Conservation (phyloP, 2,113 vertebrate species). For the Cinclus cinclus region DNA sequence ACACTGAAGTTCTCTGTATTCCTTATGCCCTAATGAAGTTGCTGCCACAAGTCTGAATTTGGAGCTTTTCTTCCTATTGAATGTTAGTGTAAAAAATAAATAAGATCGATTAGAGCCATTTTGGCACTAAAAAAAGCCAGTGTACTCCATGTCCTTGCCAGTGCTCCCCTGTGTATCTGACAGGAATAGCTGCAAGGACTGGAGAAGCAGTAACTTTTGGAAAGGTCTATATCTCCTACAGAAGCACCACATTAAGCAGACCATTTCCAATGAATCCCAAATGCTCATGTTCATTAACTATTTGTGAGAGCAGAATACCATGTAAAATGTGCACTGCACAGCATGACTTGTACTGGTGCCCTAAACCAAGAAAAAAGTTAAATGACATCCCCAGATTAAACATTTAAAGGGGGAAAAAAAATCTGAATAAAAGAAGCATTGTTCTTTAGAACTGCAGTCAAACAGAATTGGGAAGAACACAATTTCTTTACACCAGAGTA, state of each 20-base stretch:
- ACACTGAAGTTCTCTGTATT: background rate
- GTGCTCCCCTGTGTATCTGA: background rate
- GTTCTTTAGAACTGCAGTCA: background rate
- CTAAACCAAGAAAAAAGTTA: background rate
- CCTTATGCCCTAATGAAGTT: background rate
- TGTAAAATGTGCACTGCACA: background rate
- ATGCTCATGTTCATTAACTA: conserved; percentile 5
- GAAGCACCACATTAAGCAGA: conserved; percentile 42
- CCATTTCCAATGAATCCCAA: conserved; percentile 45
- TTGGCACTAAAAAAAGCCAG: background rate
- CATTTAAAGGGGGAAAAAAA: background rate
- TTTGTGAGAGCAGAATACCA: conserved; percentile 9
- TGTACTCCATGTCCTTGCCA: background rate
- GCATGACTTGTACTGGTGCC: background rate
- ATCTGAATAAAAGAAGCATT: background rate
- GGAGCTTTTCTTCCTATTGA: background rate
- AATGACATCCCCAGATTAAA: background rate
- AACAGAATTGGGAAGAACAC: background rate
- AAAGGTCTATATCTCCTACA: background rate
- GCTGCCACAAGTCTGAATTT: background rate
- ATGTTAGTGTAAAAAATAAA: background rate
- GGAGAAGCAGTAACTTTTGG: conserved; percentile 45
- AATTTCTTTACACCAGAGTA: background rate
- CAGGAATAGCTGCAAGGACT: conserved; percentile 32
- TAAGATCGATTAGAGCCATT: conserved; percentile 11